Conservation (phyloP, 2,797 vertebrate genomes). For the Acrocephalus scirpaceus region DNA sequence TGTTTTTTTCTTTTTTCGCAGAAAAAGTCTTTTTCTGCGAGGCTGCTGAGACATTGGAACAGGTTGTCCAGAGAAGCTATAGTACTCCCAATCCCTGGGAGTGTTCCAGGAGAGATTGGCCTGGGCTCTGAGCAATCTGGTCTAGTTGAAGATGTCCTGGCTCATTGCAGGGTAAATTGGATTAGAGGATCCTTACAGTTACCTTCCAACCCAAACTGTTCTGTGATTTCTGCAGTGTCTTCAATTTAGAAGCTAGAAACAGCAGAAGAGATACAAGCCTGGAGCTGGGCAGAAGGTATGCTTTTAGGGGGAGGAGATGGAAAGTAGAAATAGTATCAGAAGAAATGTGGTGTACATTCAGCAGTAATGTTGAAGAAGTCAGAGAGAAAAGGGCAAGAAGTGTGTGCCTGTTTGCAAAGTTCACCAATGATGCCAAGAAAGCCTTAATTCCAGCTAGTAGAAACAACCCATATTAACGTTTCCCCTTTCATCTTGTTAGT, state of each 20-base stretch:
- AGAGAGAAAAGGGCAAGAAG: neutral
- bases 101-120: neutral
- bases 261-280: neutral
- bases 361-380: no score
- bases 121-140: neutral
- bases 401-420: fast-evolving
- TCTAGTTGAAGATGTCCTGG: neutral
- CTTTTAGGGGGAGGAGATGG: neutral
- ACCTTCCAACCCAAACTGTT: neutral
- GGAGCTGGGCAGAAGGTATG: neutral
- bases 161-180: neutral
- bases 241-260: neutral
- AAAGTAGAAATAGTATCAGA: neutral
- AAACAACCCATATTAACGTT: neutral
- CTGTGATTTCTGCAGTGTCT: neutral
- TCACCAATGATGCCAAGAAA: neutral
- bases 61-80: neutral
- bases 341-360: neutral
- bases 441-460: neutral
- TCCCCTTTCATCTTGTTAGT: neutral
- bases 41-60: neutral
- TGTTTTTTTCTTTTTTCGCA: no score
- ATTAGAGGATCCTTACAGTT: neutral
- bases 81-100: neutral
- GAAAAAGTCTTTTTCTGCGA: neutral